Evolutionary conservation across 1,140 invertebrate genomes (phyloP), one percentile per base, ranked within the genome.

Genomic region (Drosophila sproati): DNA sequence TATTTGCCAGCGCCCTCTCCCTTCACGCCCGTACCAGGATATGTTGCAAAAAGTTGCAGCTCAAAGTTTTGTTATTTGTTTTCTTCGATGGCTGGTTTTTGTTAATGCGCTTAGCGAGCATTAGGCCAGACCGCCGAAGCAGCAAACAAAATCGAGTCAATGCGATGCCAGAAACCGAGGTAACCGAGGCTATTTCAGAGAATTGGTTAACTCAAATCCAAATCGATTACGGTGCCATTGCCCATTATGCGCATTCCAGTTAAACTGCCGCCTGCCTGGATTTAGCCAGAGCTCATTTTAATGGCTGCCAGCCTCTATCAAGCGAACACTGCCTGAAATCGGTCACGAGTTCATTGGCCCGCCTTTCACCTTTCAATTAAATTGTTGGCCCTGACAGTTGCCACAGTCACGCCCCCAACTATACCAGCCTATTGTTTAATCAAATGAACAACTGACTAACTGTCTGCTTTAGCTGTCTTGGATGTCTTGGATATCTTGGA

Each of bases 191-290:
- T 70, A 70, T 54, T 70, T 54, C 57, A 32, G 28, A 5, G 59
- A 55, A 71, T 71, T 63, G 68, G 68, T 71, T 71, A 71, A 63
- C 59, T 71, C 60, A 43, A 71, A 71, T 71, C 68, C 60, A 43
- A 71, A 71, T 71, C 68, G 59, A 71, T 71, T 71, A 71, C 68
- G 29, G 7, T 52, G 41, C 35, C 57, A 73, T 61, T 66, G 81
- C 78, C 86, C 77, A 85, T 85, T 85, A 85, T 85, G 73, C 74
- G 69, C 56, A 54, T 47, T 70, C 20, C 50, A 4, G 45, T 3
- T 8, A 20, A 60, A 31, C 45, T 57, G 55, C 45, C 20, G 20
- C 10, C 5, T n/a, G 51, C 29, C 66, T 56, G 62, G n/a, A 12
- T 62, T 35, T 56, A 52, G 28, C 52, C 57, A 34, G 77, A 64